Base-by-base conservation (phyloP, 2,797 vertebrate genomes). In the Bryconaethiops microstoma region DNA sequence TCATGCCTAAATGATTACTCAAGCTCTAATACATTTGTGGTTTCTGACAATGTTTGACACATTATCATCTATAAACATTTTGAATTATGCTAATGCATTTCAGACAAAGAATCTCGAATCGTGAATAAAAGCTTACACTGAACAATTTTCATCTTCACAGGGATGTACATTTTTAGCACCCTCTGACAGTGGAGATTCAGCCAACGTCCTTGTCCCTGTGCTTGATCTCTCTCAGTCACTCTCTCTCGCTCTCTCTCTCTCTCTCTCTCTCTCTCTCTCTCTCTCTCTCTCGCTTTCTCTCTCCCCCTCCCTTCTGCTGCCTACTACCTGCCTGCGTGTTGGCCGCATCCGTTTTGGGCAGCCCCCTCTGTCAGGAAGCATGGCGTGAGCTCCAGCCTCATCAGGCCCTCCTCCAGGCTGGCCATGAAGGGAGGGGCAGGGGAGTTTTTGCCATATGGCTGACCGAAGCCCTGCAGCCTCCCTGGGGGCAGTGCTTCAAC, bases 391-490 rank as follows among this genome's bases (percentile, higher is more conserved):
- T 96, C 95, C 94, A 97, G 93, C 71, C 92, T 97, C 96, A 90
- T 96, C 92, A 69, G 92, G 54, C 62, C 93, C 84, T 96, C 94
- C 95, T 96, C 95, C 89, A 92, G 92, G 92, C 78, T 77, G 70
- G 64, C 81, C 69, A 77, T 54, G 73, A 54, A 78, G 82, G 85
- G 78, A 73, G 82, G 54, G 78, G 82, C 65, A 76, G 80, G 95
- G 89, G 92, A 96, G 92, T 96, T 94, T 87, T 21, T 92, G 89
- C 97, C 98, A 99, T 95, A 97, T 96, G 95, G 96, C 93, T 93
- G 97, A 96, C 93, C 95, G 93, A 91, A 93, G 91, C 91, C 94
- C 95, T 82, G 95, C 94, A 88, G 95, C 93, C 89, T 96, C 93
- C 94, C 95, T 92, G 88, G 96, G 95, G 92, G 93, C 88, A 86